Evolutionary conservation across 2,888 invertebrate species (phyloP), one percentile per base, ranked within the genome.

Genomic region (Drosophila neotestacea): DNA sequence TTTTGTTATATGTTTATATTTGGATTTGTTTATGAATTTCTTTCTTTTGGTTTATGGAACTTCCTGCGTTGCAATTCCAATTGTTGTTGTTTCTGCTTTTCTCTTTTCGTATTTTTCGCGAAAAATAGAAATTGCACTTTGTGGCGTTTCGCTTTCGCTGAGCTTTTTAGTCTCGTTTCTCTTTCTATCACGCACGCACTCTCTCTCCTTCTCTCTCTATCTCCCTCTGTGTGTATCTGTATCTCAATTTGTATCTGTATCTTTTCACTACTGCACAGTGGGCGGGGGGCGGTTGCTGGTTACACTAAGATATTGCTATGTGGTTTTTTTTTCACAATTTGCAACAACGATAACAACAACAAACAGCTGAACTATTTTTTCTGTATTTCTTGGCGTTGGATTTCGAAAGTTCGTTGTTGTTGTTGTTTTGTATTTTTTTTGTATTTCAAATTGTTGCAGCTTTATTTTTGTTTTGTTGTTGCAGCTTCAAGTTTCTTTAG

Each of bases 371-470:
- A 76, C 90, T 90, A 85, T 79, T 90, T 90, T 90, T 89, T 73
- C 69, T 74, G 70, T 78, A 68, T 74, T 47, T 41, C 68, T 63
- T 50, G 69, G 66, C 62, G 39, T 73, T 65, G 65, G 64, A 63
- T 89, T 90, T 90, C 86, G 90, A 90, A 89, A 90, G 89, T 90
- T 85, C 87, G 80, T 70, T 54, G 38, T 64, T 73, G 22, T 52
- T 66, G 38, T 62, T 48, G 42, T 63, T 52, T 30, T 66, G 44
- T 32, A 34, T 59, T 70, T 61, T 61, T 46, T 22, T 50, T 64
- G 16, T 16, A 16, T 60, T 56, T 61, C 54, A 75, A 79, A 79
- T 73, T 73, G 71, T 71, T 65, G 76, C 74, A 63, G 59, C 63
- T 54, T 63, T 44, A 62, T 56, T 28, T 59, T 22, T 59, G 58